These are phyloP conservation scores for Anableps anableps DNA, from an alignment of 2,797 vertebrate genomes.

Conservation along the genomic window DNA sequence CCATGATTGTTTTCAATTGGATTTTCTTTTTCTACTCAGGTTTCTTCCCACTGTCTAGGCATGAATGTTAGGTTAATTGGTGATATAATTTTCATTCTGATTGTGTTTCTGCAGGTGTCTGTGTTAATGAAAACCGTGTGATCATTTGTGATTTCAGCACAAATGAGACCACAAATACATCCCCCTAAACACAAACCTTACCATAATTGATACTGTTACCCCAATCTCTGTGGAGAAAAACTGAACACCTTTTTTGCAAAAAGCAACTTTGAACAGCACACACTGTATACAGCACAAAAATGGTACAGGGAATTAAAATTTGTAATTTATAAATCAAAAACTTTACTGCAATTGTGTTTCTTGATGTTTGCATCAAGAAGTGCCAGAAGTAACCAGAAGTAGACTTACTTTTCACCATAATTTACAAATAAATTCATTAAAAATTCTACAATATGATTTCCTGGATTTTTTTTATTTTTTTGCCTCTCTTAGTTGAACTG, in stretches of 20 bases:
- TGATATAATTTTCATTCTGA: neutral
- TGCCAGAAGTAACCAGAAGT: too few species aligned
- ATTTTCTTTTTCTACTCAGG: neutral
- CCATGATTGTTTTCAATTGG: neutral
- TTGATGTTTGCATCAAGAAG: neutral
- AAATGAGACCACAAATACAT: neutral
- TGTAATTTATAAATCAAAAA: neutral
- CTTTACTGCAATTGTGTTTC: neutral
- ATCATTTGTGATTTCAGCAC: neutral
- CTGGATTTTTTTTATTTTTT: too few species aligned
- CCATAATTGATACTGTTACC: neutral
- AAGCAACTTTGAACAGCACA: neutral
- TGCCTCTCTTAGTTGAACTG: too few species aligned
- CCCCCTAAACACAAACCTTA: too few species aligned
- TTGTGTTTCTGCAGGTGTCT: neutral
- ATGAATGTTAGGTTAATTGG: neutral
- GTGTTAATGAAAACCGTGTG: neutral
- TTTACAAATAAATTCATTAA: too few species aligned
- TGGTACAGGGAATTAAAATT: neutral
- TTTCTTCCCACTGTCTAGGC: conserved; percentile 9
- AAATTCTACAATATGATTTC: too few species aligned
- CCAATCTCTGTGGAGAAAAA: neutral
- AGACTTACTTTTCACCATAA: too few species aligned
- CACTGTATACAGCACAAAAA: neutral
- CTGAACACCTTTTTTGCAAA: neutral